Percentiles rank a stretch among this genome's conserved stretches.
phyloP scores from a whole-genome alignment of 1,140 invertebrate species.

The Tetragonula clypearis region DNA sequence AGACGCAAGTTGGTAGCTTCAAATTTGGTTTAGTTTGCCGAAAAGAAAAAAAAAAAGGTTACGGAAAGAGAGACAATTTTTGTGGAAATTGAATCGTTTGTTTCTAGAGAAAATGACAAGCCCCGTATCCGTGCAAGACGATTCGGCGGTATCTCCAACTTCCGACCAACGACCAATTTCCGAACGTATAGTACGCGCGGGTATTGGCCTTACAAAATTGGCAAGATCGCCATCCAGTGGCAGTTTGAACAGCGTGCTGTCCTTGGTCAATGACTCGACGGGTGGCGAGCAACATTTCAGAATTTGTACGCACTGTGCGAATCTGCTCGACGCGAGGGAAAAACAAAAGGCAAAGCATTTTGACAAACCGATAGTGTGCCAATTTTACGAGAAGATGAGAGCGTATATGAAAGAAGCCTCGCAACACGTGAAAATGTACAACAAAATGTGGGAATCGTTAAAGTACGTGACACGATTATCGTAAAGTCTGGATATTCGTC shows the following conservation, averaged over 20 bases:
- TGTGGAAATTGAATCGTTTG: conserved; percentile 19
- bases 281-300: conserved; percentile 86
- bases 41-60: no score
- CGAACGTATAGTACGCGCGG: conserved; percentile 83
- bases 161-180: conserved; percentile 68
- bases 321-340: conserved; percentile 90
- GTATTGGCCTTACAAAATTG: conserved; percentile 78
- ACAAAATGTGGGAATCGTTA: conserved; percentile 90
- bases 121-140: conserved; percentile 79
- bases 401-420: conserved; percentile 89
- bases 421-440: conserved; percentile 90
- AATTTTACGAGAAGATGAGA: conserved; percentile 92
- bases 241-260: conserved; percentile 81
- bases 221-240: conserved; percentile 79
- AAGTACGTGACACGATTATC: conserved; percentile 78
- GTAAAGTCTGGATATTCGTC: not conserved
- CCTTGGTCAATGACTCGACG: conserved; percentile 81
- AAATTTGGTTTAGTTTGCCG: not conserved
- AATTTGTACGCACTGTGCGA: conserved; percentile 92
- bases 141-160: conserved; percentile 75
- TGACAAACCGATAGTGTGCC: conserved; percentile 89
- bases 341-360: conserved; percentile 91
- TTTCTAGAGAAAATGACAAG: conserved; percentile 84
- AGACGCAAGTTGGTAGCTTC: conserved; percentile 89
- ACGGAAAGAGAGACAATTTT: no score